Base-by-base conservation (phyloP, 2,888 invertebrate species). In the Macaria notata region DNA sequence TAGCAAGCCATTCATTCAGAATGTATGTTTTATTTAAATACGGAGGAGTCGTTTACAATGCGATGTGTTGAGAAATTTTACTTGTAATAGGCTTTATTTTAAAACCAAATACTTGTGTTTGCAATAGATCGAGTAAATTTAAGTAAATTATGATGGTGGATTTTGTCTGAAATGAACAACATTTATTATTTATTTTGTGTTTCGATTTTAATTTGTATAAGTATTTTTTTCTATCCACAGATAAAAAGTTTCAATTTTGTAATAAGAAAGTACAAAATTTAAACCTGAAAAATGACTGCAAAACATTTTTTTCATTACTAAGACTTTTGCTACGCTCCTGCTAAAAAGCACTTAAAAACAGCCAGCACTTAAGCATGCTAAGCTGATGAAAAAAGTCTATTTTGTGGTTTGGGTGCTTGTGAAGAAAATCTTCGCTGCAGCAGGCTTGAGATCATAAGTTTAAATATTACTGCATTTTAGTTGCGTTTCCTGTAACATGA, bases 1-100 rank as follows among this genome's bases (percentile, higher is more conserved):
- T 78, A 75, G 74, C 70, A 62, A 65, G 69, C 69, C 73, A 72
- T 79, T 75, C 64, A 71, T 75, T 73, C 67, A 68, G 48, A 41
- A 50, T 53, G 45, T 45, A 45, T 46, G 55, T 56, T 51, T 49
- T 38, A 56, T 53, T 53, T 46, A 53, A 46, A 42, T 44, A 9
- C 43, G 44, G 9, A 45, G n/a, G 31, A 8, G 33, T 31, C 31
- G 31, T 36, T 36, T 36, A 6, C 5, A 1, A 36, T 7, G 33
- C 5, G 7, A 36, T 6, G 33, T 36, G 33, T 36, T 19, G 19
- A 19, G 19, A 1, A 19, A 19, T 19, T 19, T 19, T 19, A 19
- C 2, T 19, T 1, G 19, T 19, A 19, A 19, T 19, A 19, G 19
- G 19, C 19, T 19, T 19, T 19, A 19, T 19, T 19, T 19, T n/a